These are phyloP conservation scores for Leptosomus discolor DNA, from an alignment of 2,113 vertebrate species.

Conservation along the genomic window DNA sequence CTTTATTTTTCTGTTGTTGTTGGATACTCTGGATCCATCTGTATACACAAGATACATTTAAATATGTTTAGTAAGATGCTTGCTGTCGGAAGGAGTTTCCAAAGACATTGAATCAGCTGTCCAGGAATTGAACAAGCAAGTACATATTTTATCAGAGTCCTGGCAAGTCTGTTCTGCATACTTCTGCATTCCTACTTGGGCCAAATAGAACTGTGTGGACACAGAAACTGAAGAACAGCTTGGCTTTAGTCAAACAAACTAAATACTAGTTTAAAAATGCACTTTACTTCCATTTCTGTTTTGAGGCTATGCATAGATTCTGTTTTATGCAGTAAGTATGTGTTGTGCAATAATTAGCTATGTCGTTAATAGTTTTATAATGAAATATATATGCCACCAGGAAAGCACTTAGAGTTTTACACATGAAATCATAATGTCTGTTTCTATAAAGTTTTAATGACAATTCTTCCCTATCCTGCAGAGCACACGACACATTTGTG, in stretches of 20 bases:
- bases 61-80: neutral
- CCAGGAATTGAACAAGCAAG: neutral
- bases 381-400: neutral
- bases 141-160: neutral
- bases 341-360: neutral
- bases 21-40: neutral
- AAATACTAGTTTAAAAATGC: neutral
- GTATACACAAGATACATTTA: neutral
- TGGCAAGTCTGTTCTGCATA: neutral
- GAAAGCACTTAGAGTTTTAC: neutral
- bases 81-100: neutral
- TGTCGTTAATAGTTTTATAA: neutral
- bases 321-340: neutral
- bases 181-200: neutral
- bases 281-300: neutral
- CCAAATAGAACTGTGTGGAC: neutral
- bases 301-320: neutral
- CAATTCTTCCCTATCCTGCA: neutral
- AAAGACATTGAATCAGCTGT: neutral
- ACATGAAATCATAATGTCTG: neutral
- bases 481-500: neutral
- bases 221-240: neutral
- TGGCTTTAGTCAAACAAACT: neutral
- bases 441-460: neutral
- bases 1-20: constrained; percentile 12